Evolutionary conservation across 2,888 invertebrate species (phyloP), one percentile per base, ranked within the genome.

Genomic region (Doris montereyensis): DNA sequence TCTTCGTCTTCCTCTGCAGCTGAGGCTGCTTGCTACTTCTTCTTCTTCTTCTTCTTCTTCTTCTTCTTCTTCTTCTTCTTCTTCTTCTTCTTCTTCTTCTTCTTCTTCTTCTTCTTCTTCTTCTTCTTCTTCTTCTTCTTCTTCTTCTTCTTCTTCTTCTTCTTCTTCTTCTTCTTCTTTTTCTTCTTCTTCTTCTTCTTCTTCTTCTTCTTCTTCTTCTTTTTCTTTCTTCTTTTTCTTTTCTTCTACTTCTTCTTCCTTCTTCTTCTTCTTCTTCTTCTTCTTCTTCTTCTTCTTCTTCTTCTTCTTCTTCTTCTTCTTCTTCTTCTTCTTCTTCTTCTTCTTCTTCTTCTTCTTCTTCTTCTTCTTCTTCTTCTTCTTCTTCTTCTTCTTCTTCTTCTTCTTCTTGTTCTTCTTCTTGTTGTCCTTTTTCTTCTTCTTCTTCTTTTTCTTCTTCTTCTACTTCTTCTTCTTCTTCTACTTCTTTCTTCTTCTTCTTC

Each of bases 201-300:
- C 71, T 71, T 71, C 71, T 71, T 35, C 71, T 35, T 35, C 71
- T 35, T 71, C 41, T 35, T 71, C 71, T 35, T 62, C 68, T 68
- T 28, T 30, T 4, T 68, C 30, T 68, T 28, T 5, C n/a, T 68
- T 30, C 28, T 68, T 10, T 28, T 68, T 30, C 17, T 41, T 5
- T 41, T 41, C 52, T 41, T 41, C 52, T 41, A 10, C 52, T 41
- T 41, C 52, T 41, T 41, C 8, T 41, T 41, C 52, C 17, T 41
- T 41, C 52, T 41, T 41, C 52, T 41, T 41, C 52, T 41, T 41
- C 52, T 41, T 41, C 8, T 41, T 41, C 52, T 41, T 41, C 8
- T 41, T 41, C 52, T 41, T 41, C 52, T 41, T 41, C 8, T 41
- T 41, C 52, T 41, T 41, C 8, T 41, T 41, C 52, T 68, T 68